Evolutionary conservation across 2,113 vertebrate genomes (phyloP).

Genomic region (Ochotona curzoniae): DNA sequence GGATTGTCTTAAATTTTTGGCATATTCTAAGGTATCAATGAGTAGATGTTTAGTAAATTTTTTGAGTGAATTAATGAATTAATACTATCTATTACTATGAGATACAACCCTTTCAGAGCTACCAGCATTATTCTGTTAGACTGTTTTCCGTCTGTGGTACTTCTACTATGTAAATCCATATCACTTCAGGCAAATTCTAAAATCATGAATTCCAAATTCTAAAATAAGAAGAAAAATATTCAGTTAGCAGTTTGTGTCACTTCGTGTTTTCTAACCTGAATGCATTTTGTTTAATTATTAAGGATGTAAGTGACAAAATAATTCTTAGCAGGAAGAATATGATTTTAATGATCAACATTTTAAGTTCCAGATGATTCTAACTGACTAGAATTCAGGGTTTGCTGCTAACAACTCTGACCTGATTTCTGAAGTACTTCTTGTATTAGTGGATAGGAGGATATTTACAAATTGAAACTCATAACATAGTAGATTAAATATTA

Average conservation of each 20-base stretch:
- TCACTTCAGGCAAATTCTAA: background rate
- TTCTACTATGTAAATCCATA: background rate
- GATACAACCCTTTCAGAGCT: constrained; percentile 32
- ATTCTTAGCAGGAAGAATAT: background rate
- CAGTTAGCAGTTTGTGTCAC: background rate
- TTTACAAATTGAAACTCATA: constrained; percentile 16
- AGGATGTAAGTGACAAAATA: constrained; percentile 24
- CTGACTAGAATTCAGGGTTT: background rate
- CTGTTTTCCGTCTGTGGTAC: background rate
- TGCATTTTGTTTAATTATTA: constrained; percentile 34
- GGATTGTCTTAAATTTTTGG: background rate
- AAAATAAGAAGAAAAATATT: constrained; percentile 9
- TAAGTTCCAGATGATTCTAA: background rate
- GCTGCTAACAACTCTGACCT: background rate
- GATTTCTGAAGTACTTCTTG: background rate
- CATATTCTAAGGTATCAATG: constrained; percentile 6
- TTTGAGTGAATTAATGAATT: background rate
- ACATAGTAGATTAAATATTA: background rate
- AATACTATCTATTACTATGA: background rate
- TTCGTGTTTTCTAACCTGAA: constrained; percentile 16
- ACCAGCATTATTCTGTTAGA: background rate
- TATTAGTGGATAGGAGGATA: background rate
- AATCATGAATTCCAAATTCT: constrained; percentile 21
- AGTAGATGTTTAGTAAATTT: background rate
- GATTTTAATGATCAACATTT: constrained; percentile 33